Evolutionary conservation across 2,888 invertebrate genomes (phyloP), one percentile per base, ranked within the genome.

Genomic region (Lumbricus terrestris): DNA sequence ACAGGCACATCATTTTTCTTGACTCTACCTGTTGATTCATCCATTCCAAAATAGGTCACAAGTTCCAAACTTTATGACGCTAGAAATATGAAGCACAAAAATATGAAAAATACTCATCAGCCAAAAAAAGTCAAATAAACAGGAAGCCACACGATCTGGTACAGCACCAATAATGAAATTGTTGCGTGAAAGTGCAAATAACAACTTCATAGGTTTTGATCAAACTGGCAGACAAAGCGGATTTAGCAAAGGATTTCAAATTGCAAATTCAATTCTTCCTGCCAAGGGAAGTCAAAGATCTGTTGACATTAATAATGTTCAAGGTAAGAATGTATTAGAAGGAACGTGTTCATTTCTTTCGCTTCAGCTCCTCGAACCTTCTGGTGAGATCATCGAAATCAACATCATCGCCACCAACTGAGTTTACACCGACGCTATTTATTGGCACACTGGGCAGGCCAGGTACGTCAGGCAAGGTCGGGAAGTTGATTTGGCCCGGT

Each of bases 301-400:
- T 69, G 29, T n/a, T 29, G 29, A n/a, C 2, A 69, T 8, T 69
- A 6, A 69, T 69, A n/a, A n/a, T 16, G 69, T 11, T n/a, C n/a
- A 29, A n/a, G 69, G 69, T n/a, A 29, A n/a, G 69, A 69, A n/a
- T 69, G 69, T 69, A 69, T 69, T n/a, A 69, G 0, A n/a, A n/a
- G n/a, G 69, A 69, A n/a, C 69, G 29, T 29, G n/a, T 85, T 85
- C 23, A 85, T 35, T 85, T 85, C 37, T 85, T 85, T 85, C 85
- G 85, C 35, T 85, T 85, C 85, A 85, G 37, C 85, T 85, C 85
- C 94, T 98, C 98, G 95, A 99, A 99, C 92, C 99, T 96, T 92
- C 97, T 96, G 92, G 98, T 97, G 90, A 99, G 96, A 94, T 98
- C 98, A 94, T 98, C 98, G 94, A 99, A 99, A 90, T 98, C 97